These are phyloP conservation scores for Drosophila lacteicornis DNA, from an alignment of 1,140 invertebrate species.

Conservation along the genomic window DNA sequence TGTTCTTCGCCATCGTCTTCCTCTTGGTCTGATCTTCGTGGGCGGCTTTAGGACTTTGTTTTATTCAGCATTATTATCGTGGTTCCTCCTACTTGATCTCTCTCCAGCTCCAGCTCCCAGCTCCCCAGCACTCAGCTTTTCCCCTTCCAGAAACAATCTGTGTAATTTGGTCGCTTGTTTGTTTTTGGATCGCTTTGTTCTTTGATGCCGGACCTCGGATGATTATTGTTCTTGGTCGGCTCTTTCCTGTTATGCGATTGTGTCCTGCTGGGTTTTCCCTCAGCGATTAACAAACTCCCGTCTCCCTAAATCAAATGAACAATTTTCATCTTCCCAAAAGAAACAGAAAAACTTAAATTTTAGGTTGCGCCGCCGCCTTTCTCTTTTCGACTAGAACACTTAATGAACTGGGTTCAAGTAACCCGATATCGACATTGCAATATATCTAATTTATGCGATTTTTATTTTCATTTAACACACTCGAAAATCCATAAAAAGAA, in stretches of 20 bases:
- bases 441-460: constrained; percentile 81
- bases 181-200: constrained; percentile 44
- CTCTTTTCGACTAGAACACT: constrained; percentile 64
- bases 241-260: constrained; percentile 67
- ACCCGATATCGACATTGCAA: constrained; percentile 78
- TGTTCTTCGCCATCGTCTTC: constrained; percentile 6
- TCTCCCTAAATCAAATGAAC: constrained; percentile 66
- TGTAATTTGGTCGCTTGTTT: constrained; percentile 61
- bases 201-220: constrained; percentile 47
- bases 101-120: not conserved
- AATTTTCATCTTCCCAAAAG: constrained; percentile 12
- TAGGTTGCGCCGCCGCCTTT: constrained; percentile 41
- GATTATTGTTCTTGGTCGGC: constrained; percentile 24
- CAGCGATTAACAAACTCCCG: constrained; percentile 23
- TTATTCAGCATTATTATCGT: constrained; percentile 57
- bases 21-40: constrained; percentile 43
- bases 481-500: constrained; percentile 68
- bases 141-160: constrained; percentile 24
- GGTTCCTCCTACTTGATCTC: constrained; percentile 36
- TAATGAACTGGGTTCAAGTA: constrained; percentile 79
- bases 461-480: constrained; percentile 77
- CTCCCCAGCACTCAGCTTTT: constrained; percentile 3
- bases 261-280: constrained; percentile 57
- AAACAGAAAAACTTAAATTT: not conserved
- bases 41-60: constrained; percentile 53